Evolutionary conservation across 1,140 invertebrate genomes (phyloP).

Genomic region (Helicoverpa zea): DNA sequence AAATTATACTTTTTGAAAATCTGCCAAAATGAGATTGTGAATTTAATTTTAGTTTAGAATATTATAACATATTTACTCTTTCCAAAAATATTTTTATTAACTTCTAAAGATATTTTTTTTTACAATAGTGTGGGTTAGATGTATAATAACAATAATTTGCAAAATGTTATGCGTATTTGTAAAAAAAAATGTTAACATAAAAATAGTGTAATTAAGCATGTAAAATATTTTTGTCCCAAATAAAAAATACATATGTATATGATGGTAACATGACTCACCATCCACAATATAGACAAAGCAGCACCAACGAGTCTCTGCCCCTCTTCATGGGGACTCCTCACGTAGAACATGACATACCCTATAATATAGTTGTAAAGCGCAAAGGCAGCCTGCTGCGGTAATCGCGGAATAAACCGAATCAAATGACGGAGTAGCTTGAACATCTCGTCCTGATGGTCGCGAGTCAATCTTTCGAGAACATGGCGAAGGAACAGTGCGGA

Average conservation of each 20-base stretch:
- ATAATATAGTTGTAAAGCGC: constrained; percentile 99
- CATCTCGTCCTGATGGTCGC: constrained; percentile 98
- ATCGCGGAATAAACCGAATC: constrained; percentile 96
- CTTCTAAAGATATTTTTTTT: too few relatives aligned
- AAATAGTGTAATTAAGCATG: too few relatives aligned
- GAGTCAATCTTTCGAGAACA: constrained; percentile 97
- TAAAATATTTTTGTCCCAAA: too few relatives aligned
- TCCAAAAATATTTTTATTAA: too few relatives aligned
- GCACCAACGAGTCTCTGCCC: constrained; percentile 97
- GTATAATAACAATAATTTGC: too few relatives aligned
- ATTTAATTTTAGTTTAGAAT: too few relatives aligned
- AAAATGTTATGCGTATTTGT: too few relatives aligned
- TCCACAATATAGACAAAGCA: constrained; percentile 98
- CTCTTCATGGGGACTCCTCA: constrained; percentile 97
- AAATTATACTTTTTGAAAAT: not conserved
- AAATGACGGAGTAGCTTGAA: constrained; percentile 97
- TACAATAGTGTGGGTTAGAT: too few relatives aligned
- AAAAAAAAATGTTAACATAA: too few relatives aligned
- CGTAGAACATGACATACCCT: constrained; percentile 99
- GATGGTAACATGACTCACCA: constrained; percentile 91
- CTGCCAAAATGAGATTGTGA: not conserved
- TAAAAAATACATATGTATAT: too few relatives aligned
- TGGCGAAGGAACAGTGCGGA: constrained; percentile 98
- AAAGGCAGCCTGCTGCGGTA: constrained; percentile 99
- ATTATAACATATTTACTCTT: too few relatives aligned